Evolutionary conservation across 2,113 vertebrate species (phyloP), one percentile per base, ranked within the genome.

Genomic region (Mionectes macconnelli): DNA sequence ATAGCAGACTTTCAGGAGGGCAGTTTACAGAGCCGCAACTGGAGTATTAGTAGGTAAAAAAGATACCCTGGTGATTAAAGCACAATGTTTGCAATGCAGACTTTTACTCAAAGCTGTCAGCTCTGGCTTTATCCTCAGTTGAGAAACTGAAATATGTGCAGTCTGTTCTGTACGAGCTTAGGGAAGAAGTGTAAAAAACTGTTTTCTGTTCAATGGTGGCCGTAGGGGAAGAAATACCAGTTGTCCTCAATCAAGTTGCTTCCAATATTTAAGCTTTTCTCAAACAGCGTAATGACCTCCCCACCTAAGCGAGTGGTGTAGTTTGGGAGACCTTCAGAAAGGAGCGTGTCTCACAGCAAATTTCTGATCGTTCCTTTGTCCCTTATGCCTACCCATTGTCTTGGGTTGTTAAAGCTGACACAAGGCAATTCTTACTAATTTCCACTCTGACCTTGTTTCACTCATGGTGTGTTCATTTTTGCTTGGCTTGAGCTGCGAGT

Each of bases 91-190:
- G 59, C 75, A 73, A 4, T 80, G 59, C 59, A 90, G 90, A 22
- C 67, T 90, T 39, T 56, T 57, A 81, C 84, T 90, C 0, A 79
- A 86, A 92, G 76, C 94, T 96, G 87, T 95, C 85, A 85, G 50
- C 80, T 92, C 81, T 87, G 89, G 49, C 63, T 94, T 90, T 76
- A 66, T 91, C 2, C 5, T 94, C 63, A 79, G 50, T 12, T 85
- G 81, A 85, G 94, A 69, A 95, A 50, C 68, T 93, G 78, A 94
- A 96, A 90, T 94, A 79, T 9, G 7, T 83, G 82, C 82, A 59
- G 93, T 95, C 94, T 94, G 91, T 96, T 96, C 91, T 85, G 33
- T 67, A 80, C 55, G 60, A 47, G 59, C 55, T 95, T 76, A 50
- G 72, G 57, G 75, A 87, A 94, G 89, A 94, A 93, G 50, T 79